A percentile compares a stretch with the other conserved stretches of the same genome.
These are phyloP conservation scores for Tachyglossus aculeatus DNA, from an alignment of 2,797 vertebrate genomes.

Conservation along the genomic window DNA sequence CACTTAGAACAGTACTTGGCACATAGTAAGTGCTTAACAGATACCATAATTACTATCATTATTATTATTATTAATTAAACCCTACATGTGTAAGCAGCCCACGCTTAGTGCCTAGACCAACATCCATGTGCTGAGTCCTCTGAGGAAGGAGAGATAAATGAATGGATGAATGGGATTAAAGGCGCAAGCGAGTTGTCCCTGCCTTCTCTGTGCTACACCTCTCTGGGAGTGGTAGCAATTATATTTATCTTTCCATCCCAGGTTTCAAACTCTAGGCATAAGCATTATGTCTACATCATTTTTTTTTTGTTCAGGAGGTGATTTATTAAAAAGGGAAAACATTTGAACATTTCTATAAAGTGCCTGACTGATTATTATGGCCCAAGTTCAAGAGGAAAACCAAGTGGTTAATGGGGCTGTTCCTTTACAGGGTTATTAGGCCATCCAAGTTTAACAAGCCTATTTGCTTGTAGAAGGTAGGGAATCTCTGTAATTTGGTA, in stretches of 20 bases:
- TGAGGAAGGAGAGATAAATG: no score
- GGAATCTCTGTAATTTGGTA: constrained; percentile 7
- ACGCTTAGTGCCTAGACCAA: no score
- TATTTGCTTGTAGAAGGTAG: not conserved
- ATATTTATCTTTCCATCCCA: not conserved
- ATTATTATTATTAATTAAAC: no score
- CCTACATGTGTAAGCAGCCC: no score
- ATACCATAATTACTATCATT: no score
- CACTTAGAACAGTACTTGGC: no score
- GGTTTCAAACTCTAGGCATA: not conserved
- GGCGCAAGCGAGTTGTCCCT: not conserved
- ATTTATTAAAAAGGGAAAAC: not conserved
- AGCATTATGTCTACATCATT: not conserved
- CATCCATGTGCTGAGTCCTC: no score
- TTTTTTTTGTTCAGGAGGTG: not conserved
- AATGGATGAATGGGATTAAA: not conserved
- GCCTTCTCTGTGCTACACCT: not conserved
- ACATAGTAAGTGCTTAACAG: no score
- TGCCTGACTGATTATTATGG: constrained; percentile 3
- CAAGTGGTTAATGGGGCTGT: constrained; percentile 1
- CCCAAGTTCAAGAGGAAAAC: not conserved
- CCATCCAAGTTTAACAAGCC: constrained; percentile 10
- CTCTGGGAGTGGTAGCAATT: not conserved
- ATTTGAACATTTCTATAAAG: not conserved
- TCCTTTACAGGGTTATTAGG: constrained; percentile 27